Evolutionary conservation across 1,140 invertebrate species (phyloP), one percentile per base, ranked within the genome.

Genomic region (Eupristina koningsbergeri): DNA sequence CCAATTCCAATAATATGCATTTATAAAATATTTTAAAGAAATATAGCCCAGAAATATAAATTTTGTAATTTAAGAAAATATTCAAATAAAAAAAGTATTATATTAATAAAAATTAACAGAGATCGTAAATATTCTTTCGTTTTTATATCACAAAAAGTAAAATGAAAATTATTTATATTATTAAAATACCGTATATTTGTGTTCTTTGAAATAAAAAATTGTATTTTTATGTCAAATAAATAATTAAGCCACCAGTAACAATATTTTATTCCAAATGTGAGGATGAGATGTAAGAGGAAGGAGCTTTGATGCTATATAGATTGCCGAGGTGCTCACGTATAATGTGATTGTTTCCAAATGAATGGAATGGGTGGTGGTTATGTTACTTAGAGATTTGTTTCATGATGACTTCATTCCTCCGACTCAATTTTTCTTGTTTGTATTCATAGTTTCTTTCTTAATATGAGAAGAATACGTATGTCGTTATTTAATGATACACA

Each of bases 341-440:
- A 93, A 93, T 93, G 91, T 92, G 91, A 93, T 93, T 93, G 91
- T 93, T 92, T 92, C 90, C 91, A 85, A 89, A 84, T 88, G 89
- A 89, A 86, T 88, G 87, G 84, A 77, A 87, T 80, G 80, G 84
- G 83, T 79, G 80, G 78, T 76, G 80, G 87, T 84, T 61, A 53
- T 36, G 71, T 61, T 53, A 36, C 88, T 92, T 92, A 90, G 67
- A 74, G 81, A 80, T 87, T 85, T 64, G 50, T 45, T 71, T 45
- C 31, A 39, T 88, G 91, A 92, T 92, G 91, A 91, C 90, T 92
- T 89, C 89, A 92, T 92, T 88, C 64, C 58, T 53, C 74, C 26
- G 11, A n/a, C 19, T 71, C 36, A 22, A 71, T 26, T 39, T 71
- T 11, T 19, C 8, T 11, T 71, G 34, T 7, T 71, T 71, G 19